Evolutionary conservation across 92 coral and sea anemone genomes (phyloP).

Genomic region (Phenganax stokvisi): DNA sequence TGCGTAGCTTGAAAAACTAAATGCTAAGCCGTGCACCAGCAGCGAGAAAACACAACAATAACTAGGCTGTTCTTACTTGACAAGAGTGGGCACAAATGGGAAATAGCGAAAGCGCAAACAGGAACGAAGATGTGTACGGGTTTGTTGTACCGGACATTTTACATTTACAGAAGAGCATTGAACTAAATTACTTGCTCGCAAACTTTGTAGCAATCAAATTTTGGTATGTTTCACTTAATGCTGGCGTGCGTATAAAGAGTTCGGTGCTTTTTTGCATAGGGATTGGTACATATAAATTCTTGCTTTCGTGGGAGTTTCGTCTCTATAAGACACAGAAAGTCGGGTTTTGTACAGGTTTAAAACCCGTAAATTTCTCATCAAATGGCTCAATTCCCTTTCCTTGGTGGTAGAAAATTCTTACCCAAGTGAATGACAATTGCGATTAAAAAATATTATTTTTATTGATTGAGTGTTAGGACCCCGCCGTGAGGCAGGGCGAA

Average conservation of each 20-base stretch:
- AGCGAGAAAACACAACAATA: background rate
- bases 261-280: no score
- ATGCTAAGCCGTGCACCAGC: background rate
- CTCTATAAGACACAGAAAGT: background rate
- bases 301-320: background rate
- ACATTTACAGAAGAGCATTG: background rate
- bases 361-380: background rate
- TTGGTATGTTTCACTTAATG: background rate
- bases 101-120: background rate
- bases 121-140: background rate
- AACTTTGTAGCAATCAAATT: no score
- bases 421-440: no score
- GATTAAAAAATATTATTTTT: no score
- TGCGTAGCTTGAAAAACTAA: background rate
- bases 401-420: no score
- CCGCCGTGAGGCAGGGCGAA: constrained; percentile 14
- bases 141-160: background rate
- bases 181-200: no score
- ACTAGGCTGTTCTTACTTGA: background rate
- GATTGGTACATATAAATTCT: no score
- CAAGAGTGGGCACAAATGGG: background rate
- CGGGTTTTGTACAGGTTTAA: background rate
- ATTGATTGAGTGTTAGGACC: background rate
- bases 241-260: background rate
- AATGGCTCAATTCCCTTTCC: no score